These are phyloP conservation scores for Drosophila neoperkinsi DNA, from an alignment of 2,888 invertebrate genomes.

Conservation along the genomic window DNA sequence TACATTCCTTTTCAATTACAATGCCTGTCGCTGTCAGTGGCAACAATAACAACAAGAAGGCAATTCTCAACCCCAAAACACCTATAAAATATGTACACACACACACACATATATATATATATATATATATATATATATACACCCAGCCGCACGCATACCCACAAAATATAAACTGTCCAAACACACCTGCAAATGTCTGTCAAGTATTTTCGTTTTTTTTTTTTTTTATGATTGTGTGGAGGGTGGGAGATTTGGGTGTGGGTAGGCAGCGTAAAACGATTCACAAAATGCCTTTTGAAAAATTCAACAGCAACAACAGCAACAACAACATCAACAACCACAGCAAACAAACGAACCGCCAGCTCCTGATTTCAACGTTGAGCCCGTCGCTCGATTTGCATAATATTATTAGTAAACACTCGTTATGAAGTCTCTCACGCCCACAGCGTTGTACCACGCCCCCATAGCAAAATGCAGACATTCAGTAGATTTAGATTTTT, in stretches of 20 bases:
- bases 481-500: constrained; percentile 75
- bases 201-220: constrained; percentile 48
- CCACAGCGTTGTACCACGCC: constrained; percentile 17
- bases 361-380: constrained; percentile 47
- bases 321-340: constrained; percentile 29
- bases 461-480: constrained; percentile 62
- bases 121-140: constrained; percentile 4
- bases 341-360: constrained; percentile 44
- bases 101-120: constrained; percentile 8
- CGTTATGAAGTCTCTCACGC: constrained; percentile 72
- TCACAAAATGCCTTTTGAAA: constrained; percentile 76
- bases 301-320: constrained; percentile 64
- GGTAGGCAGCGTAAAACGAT: constrained; percentile 60
- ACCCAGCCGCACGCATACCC: constrained; percentile 3
- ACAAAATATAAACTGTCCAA: constrained; percentile 48
- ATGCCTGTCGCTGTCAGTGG: constrained; percentile 63
- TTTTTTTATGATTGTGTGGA: constrained; percentile 8
- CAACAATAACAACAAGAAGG: constrained; percentile 40
- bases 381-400: constrained; percentile 71
- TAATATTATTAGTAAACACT: constrained; percentile 82
- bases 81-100: constrained; percentile 23
- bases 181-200: constrained; percentile 71
- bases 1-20: constrained; percentile 75
- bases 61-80: constrained; percentile 31
- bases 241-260: neutral